Evolutionary conservation across 2,113 vertebrate genomes (phyloP).

Genomic region (Silurus asotus): DNA sequence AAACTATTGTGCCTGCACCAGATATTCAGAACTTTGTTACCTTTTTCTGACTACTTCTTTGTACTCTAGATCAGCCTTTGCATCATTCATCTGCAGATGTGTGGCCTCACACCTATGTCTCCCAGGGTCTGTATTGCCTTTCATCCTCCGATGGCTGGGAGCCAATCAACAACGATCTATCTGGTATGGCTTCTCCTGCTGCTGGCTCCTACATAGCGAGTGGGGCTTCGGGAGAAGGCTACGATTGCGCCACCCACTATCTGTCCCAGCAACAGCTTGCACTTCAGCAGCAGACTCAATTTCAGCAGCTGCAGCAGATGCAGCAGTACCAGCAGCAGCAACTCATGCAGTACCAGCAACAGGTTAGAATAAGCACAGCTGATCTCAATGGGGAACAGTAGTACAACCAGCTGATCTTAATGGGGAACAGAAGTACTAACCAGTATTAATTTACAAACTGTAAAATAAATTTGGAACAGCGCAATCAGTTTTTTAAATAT

Average conservation of each 20-base stretch:
- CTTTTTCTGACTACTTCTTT: constrained; percentile 2
- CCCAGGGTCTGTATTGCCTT: constrained; percentile 96
- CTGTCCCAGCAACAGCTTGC: constrained; percentile 70
- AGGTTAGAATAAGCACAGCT: constrained; percentile 33
- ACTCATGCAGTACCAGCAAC: constrained; percentile 73
- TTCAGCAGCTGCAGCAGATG: constrained; percentile 75
- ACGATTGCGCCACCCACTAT: constrained; percentile 65
- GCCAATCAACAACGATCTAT: constrained; percentile 89
- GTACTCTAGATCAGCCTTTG: constrained; percentile 78
- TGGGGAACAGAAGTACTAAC: not conserved
- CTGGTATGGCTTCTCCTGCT: constrained; percentile 89
- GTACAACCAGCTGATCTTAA: not conserved
- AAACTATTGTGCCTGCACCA: no score
- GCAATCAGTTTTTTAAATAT: not conserved
- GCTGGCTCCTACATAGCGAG: constrained; percentile 82
- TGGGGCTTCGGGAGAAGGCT: constrained; percentile 68
- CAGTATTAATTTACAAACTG: not conserved
- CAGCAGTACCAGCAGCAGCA: constrained; percentile 77
- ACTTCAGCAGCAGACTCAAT: constrained; percentile 71
- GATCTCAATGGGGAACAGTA: not conserved
- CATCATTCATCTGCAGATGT: constrained; percentile 83
- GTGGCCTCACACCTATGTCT: constrained; percentile 97
- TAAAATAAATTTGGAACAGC: not conserved
- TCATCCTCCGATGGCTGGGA: constrained; percentile 96
- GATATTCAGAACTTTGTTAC: not conserved